phyloP scores from a whole-genome alignment of 2,888 invertebrate species.

The Drosophila anceps region DNA sequence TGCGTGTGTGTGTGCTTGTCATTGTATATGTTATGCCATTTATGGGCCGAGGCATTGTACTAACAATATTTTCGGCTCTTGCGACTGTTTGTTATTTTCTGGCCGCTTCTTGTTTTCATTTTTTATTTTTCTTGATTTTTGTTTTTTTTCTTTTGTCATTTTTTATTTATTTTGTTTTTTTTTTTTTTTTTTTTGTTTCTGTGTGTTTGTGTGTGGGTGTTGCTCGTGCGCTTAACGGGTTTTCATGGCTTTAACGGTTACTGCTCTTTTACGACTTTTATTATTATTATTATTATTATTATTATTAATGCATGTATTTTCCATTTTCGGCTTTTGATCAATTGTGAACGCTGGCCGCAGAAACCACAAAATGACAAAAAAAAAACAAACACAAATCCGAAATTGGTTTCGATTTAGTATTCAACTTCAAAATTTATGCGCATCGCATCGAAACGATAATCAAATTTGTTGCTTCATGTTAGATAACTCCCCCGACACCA shows the following conservation, averaged over 20 bases:
- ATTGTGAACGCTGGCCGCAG: conserved; percentile 61
- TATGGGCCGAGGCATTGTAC: conserved; percentile 72
- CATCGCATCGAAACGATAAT: conserved; percentile 39
- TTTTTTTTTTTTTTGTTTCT: conserved; percentile 30
- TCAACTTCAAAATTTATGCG: conserved; percentile 47
- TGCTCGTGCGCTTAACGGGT: conserved; percentile 82
- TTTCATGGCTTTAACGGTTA: conserved; percentile 79
- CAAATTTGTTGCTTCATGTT: conserved; percentile 46
- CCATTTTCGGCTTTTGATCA: conserved; percentile 73
- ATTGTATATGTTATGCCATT: conserved; percentile 63
- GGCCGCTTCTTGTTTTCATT: conserved; percentile 28
- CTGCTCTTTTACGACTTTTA: conserved; percentile 78
- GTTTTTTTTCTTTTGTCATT: conserved; percentile 36
- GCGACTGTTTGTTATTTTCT: conserved; percentile 57
- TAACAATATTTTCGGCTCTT: conserved; percentile 70
- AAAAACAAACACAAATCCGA: conserved; percentile 7
- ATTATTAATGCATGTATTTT: conserved; percentile 77
- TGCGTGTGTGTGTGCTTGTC: conserved; percentile 7
- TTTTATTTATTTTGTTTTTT: conserved; percentile 37
- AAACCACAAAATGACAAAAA: conserved; percentile 28
- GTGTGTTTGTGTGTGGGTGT: conserved; percentile 66
- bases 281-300: conserved; percentile 79
- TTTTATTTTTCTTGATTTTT: too few species aligned
- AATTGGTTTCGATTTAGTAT: conserved; percentile 43
- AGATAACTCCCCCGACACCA: conserved; percentile 24